Percentiles rank a stretch among this genome's conserved stretches.
phyloP scores from a whole-genome alignment of 2,888 invertebrate species.

The Hypomecis atomaria region DNA sequence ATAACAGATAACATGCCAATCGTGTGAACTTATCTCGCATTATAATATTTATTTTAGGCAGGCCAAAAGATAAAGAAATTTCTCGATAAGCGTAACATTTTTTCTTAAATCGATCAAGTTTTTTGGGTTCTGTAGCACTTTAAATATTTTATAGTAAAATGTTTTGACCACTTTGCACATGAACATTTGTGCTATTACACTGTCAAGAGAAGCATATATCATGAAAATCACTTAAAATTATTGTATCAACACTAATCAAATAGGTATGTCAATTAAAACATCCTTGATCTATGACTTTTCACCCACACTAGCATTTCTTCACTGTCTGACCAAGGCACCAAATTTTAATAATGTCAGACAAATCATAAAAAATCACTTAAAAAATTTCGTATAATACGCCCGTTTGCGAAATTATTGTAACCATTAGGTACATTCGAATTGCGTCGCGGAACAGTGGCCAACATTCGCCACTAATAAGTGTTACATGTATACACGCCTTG shows the following conservation, averaged over 20 bases:
- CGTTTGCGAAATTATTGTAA: conserved; percentile 47
- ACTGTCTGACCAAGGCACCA: conserved; percentile 20
- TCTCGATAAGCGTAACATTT: not conserved
- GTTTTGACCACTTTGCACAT: no score
- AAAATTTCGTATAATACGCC: conserved; percentile 29
- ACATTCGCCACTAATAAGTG: conserved; percentile 63
- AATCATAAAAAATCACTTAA: conserved; percentile 31
- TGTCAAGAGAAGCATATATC: no score
- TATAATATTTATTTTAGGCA: conserved; percentile 9
- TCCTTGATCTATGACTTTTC: not conserved
- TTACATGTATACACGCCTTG: conserved; percentile 61
- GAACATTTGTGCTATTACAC: no score
- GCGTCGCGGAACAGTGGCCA: conserved; percentile 54
- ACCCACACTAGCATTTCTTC: conserved; percentile 1
- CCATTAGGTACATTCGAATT: conserved; percentile 48
- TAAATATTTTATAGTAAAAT: no score
- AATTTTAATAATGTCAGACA: conserved; percentile 21
- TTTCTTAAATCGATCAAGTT: not conserved
- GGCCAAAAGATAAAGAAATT: not conserved
- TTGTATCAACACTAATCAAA: no score
- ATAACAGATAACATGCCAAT: conserved; percentile 68
- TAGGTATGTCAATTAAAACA: no score
- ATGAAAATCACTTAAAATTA: no score
- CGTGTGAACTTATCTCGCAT: conserved; percentile 53
- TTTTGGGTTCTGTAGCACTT: not conserved